Percentiles rank a stretch among this genome's conserved stretches.
Evolutionary conservation across 2,113 vertebrate species (phyloP).

Genomic region (Chunga burmeisteri): DNA sequence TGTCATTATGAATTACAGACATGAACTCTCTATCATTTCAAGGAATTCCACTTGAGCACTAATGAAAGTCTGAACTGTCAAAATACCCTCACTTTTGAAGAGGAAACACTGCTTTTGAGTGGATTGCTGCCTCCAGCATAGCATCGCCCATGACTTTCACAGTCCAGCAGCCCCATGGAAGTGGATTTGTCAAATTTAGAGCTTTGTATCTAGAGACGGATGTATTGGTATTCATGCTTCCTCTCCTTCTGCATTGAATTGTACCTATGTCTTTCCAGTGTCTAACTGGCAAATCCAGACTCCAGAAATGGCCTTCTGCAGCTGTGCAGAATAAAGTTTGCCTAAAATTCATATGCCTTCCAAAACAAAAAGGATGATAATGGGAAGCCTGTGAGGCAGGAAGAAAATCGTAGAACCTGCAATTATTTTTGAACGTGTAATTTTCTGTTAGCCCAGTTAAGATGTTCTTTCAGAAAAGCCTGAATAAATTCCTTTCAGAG

Average conservation of each 20-base stretch:
- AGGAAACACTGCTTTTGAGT: neutral
- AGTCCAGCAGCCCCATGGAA: neutral
- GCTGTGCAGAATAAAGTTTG: conserved; percentile 8
- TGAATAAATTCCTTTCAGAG: conserved; percentile 50
- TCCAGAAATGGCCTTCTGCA: neutral
- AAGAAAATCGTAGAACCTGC: conserved; percentile 51
- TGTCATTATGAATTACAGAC: neutral
- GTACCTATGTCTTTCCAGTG: neutral
- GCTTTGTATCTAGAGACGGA: neutral
- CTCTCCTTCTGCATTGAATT: neutral
- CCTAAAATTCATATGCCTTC: conserved; percentile 16
- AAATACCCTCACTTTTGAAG: neutral
- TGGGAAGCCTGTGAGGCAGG: conserved; percentile 2
- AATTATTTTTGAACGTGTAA: conserved; percentile 65
- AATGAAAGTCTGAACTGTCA: neutral
- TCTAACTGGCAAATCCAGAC: neutral
- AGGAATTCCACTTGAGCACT: neutral
- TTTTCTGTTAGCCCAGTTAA: conserved; percentile 66
- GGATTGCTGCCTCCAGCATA: neutral
- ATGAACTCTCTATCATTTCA: neutral
- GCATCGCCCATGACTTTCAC: neutral
- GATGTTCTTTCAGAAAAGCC: conserved; percentile 52
- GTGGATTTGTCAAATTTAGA: neutral
- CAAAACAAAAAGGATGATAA: neutral
- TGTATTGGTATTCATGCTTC: neutral